A percentile compares a stretch with the other conserved stretches of the same genome.
phyloP scores from a whole-genome alignment of 2,113 vertebrate species.

The Sitta europaea region DNA sequence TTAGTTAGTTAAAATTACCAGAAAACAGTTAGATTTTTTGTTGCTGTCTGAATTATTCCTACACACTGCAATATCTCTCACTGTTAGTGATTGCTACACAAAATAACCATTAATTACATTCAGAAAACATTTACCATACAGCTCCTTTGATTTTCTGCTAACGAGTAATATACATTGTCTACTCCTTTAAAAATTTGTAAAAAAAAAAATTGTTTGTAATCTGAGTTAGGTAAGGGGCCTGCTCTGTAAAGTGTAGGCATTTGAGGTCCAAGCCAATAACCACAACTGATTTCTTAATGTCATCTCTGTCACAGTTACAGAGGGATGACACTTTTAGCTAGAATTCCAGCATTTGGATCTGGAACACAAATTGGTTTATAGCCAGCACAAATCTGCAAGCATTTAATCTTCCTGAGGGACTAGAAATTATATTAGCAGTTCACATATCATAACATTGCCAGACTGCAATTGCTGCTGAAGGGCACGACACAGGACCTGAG shows the following conservation, averaged over 20 bases:
- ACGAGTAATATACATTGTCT: not conserved
- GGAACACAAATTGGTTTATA: not conserved
- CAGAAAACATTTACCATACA: not conserved
- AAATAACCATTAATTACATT: not conserved
- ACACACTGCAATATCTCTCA: not conserved
- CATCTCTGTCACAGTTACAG: not conserved
- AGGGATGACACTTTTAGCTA: not conserved
- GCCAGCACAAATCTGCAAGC: not conserved
- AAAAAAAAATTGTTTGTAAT: too few species aligned
- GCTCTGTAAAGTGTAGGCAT: accelerated
- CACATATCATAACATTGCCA: not conserved
- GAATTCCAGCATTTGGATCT: not conserved
- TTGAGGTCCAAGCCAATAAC: not conserved
- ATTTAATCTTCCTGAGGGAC: not conserved
- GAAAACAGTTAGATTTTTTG: not conserved
- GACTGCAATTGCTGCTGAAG: not conserved
- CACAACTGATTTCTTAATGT: not conserved
- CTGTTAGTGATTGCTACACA: not conserved
- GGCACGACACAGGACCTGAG: not conserved
- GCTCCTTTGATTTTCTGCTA: not conserved
- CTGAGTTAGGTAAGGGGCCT: not conserved
- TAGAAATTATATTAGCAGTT: not conserved
- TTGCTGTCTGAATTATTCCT: not conserved
- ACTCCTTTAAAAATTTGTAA: not conserved
- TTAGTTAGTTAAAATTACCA: not conserved